Conservation (phyloP, 2,888 invertebrate genomes). For the Xanthia togata region DNA sequence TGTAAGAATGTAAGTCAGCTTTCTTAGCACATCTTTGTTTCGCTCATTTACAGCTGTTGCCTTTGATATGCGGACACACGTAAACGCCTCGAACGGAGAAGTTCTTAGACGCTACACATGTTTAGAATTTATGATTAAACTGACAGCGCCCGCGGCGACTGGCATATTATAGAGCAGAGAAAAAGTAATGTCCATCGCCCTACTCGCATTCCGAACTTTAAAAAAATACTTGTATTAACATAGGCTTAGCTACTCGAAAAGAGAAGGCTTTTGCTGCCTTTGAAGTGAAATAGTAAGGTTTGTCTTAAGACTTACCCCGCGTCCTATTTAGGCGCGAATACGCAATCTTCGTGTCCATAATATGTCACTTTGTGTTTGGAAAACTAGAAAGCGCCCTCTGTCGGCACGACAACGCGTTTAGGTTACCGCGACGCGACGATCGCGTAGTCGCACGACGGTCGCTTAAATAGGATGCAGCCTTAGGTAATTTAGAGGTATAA, state of each 20-base stretch:
- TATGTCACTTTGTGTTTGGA: no score
- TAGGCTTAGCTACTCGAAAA: background rate
- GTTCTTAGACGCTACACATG: constrained; percentile 41
- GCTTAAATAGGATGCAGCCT: no score
- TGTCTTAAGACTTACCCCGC: background rate
- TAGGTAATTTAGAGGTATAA: background rate
- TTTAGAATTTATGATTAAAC: constrained; percentile 51
- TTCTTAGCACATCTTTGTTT: constrained; percentile 27
- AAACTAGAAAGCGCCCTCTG: no score
- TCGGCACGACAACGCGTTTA: no score
- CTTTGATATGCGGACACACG: constrained; percentile 23
- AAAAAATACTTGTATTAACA: background rate
- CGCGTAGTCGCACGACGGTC: no score
- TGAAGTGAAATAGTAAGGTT: background rate
- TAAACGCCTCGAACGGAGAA: constrained; percentile 29
- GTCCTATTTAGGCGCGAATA: no score
- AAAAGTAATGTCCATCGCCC: background rate
- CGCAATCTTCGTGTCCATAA: no score
- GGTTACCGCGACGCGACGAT: no score
- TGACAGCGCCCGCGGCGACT: background rate
- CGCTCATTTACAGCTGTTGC: constrained; percentile 28
- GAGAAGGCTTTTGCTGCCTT: background rate
- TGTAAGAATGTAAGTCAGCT: background rate
- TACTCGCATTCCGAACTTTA: background rate
- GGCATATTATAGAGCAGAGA: background rate